These are phyloP conservation scores for Peromyscus attwateri DNA, from an alignment of 2,797 vertebrate genomes.

Conservation along the genomic window DNA sequence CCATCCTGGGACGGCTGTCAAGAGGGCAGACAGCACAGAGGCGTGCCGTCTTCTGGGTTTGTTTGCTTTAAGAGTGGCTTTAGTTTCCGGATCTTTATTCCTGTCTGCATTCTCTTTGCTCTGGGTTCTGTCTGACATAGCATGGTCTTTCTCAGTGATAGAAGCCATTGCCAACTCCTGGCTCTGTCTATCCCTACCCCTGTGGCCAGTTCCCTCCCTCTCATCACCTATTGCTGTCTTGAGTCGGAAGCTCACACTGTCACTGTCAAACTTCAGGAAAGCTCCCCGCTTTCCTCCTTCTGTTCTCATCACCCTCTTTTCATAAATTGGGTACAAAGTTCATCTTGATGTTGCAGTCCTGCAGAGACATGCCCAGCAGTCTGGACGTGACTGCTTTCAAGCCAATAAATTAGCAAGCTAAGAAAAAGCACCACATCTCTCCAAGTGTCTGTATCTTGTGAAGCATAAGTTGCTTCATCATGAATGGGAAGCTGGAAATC, in stretches of 20 bases:
- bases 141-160: not conserved
- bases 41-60: not conserved
- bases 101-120: not conserved
- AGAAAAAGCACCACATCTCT: constrained; percentile 49
- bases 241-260: not conserved
- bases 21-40: not conserved
- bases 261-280: constrained; percentile 56
- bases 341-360: not conserved
- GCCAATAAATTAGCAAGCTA: constrained; percentile 42
- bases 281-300: not conserved
- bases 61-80: not conserved
- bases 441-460: constrained; percentile 28
- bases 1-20: not conserved
- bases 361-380: constrained; percentile 35
- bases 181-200: not conserved
- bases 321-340: not conserved
- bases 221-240: not conserved
- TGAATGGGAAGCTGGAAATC: constrained; percentile 33
- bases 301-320: not conserved
- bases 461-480: not conserved
- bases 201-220: not conserved
- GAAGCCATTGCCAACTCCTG: not conserved
- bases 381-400: not conserved
- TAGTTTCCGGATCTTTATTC: not conserved
- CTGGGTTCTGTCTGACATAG: not conserved